phyloP scores from a whole-genome alignment of 1,140 invertebrate genomes.

The Pseudomyrmex flavicornis region DNA sequence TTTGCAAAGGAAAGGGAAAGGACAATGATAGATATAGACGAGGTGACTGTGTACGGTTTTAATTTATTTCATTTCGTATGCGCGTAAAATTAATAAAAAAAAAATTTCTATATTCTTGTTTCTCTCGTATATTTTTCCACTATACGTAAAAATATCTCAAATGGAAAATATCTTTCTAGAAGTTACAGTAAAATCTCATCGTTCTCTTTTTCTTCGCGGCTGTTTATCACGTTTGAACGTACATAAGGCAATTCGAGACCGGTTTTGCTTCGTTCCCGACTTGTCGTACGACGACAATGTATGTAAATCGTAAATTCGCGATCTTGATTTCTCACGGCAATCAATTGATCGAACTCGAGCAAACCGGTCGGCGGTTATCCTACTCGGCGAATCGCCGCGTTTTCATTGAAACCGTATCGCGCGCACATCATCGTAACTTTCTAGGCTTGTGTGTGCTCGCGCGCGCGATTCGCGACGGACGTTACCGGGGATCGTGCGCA shows the following conservation, averaged over 20 bases:
- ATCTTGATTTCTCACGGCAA: conserved; percentile 64
- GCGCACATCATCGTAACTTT: neutral
- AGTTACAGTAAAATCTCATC: neutral
- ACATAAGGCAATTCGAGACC: neutral
- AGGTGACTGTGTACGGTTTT: neutral
- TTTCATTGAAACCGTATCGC: neutral
- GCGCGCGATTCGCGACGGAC: neutral
- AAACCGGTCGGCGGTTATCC: conserved; percentile 54
- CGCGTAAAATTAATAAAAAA: no score
- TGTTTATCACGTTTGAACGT: conserved; percentile 37
- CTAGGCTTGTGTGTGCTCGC: conserved; percentile 1
- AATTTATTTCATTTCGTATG: neutral
- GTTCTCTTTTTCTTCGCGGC: neutral
- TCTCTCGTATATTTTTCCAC: neutral
- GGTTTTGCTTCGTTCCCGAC: conserved; percentile 23
- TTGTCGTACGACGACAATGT: conserved; percentile 23
- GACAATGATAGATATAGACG: neutral
- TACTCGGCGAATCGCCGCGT: conserved; percentile 3
- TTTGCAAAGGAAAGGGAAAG: neutral
- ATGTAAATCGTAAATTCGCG: conserved; percentile 44
- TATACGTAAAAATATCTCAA: neutral
- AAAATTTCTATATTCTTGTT: neutral
- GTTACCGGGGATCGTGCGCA: conserved; percentile 23
- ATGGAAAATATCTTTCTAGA: no score
- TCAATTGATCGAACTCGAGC: conserved; percentile 65